These are phyloP conservation scores for Wiebesia pumilae DNA, from an alignment of 1,140 invertebrate species.

Conservation along the genomic window DNA sequence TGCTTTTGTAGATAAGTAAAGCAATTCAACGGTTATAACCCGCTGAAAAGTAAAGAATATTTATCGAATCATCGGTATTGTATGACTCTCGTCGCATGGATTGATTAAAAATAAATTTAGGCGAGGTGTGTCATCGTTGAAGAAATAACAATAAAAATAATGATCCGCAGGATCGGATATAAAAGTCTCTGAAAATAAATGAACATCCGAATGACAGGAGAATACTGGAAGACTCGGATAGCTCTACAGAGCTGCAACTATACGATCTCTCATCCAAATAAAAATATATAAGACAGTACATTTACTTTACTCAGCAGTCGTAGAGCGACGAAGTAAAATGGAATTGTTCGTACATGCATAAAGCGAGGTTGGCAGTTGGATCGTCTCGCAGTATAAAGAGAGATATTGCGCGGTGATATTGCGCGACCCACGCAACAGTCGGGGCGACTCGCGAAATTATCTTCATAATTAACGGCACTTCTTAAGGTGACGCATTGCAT, in stretches of 20 bases:
- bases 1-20: too few species aligned
- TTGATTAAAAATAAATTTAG: too few species aligned
- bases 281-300: background rate
- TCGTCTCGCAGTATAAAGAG: conserved; percentile 25
- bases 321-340: background rate
- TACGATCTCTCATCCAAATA: conserved; percentile 1
- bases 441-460: conserved; percentile 67
- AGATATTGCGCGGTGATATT: conserved; percentile 31
- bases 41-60: too few species aligned
- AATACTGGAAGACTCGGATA: background rate
- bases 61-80: too few species aligned
- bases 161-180: too few species aligned
- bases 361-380: background rate
- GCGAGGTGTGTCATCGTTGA: too few species aligned
- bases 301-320: background rate
- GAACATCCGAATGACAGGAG: too few species aligned
- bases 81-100: too few species aligned
- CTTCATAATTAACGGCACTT: conserved; percentile 76
- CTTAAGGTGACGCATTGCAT: conserved; percentile 75
- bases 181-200: too few species aligned
- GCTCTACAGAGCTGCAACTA: background rate
- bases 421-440: conserved; percentile 31
- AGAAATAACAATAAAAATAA: too few species aligned
- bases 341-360: background rate
- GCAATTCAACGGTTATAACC: too few species aligned